Evolutionary conservation across 2,888 invertebrate species (phyloP).

Genomic region (Hyalella azteca): DNA sequence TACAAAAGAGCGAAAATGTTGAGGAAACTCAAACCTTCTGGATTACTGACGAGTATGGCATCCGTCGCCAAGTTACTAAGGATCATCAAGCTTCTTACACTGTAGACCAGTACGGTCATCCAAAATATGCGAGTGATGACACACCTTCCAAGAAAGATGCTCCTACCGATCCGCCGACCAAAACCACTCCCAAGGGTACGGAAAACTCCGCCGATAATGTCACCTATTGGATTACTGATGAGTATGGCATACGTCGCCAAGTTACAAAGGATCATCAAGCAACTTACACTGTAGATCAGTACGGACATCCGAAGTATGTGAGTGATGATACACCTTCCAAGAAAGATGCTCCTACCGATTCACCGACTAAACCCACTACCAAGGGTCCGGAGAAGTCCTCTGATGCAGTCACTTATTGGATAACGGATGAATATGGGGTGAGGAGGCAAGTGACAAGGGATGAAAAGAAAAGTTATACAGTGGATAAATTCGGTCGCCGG

Average conservation of each 20-base stretch:
- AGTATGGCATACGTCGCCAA: constrained; percentile 13
- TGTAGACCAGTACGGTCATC: neutral
- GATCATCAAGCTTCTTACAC: neutral
- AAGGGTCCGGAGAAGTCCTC: neutral
- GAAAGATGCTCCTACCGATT: neutral
- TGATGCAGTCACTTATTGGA: neutral
- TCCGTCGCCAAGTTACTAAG: neutral
- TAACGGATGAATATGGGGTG: constrained; percentile 7
- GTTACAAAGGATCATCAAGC: constrained; percentile 11
- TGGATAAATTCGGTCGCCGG: neutral
- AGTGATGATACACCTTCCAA: neutral
- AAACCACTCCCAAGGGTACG: neutral
- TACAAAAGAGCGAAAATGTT: neutral
- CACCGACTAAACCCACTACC: neutral
- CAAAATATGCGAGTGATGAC: neutral
- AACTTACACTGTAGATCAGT: constrained; percentile 8
- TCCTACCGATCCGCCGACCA: neutral
- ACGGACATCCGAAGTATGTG: constrained; percentile 1
- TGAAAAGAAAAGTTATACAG: neutral
- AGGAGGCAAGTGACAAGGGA: neutral
- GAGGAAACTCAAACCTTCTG: constrained; percentile 11
- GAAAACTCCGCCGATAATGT: neutral
- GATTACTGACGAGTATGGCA: constrained; percentile 17
- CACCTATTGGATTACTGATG: constrained; percentile 31
- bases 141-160: neutral